A percentile compares a stretch with the other conserved stretches of the same genome.
Evolutionary conservation across 2,888 invertebrate species (phyloP).

Genomic region (Phengaris alcon): DNA sequence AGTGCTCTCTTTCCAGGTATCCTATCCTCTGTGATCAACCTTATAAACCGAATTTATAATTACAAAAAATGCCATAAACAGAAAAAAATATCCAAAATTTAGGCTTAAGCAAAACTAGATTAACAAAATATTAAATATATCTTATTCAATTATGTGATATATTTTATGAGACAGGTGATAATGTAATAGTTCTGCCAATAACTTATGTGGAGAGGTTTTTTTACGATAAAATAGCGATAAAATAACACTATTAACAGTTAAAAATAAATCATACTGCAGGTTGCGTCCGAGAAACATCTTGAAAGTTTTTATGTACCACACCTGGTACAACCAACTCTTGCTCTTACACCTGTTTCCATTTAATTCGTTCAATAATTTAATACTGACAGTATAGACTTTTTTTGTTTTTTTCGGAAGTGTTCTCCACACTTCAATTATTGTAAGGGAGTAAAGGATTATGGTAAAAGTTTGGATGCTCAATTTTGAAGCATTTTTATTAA

Average conservation of each 20-base stretch:
- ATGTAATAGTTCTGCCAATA: constrained; percentile 11
- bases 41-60: not conserved
- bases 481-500: not conserved
- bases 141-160: not conserved
- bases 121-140: constrained; percentile 12
- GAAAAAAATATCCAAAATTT: not conserved
- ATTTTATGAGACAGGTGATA: constrained; percentile 19
- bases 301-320: constrained; percentile 6
- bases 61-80: not conserved
- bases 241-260: constrained; percentile 14
- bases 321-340: constrained; percentile 26
- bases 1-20: no score
- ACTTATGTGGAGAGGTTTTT: not conserved
- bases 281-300: constrained; percentile 4
- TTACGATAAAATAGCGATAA: constrained; percentile 11
- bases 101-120: not conserved
- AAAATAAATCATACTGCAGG: constrained; percentile 26
- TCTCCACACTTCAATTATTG: not conserved
- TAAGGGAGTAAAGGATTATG: not conserved
- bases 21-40: no score
- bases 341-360: not conserved
- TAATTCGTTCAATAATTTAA: constrained; percentile 10
- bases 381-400: not conserved
- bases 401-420: not conserved
- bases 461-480: no score